Conservation (phyloP, 2,888 invertebrate genomes). For the Trypoxylon attenuatum region DNA sequence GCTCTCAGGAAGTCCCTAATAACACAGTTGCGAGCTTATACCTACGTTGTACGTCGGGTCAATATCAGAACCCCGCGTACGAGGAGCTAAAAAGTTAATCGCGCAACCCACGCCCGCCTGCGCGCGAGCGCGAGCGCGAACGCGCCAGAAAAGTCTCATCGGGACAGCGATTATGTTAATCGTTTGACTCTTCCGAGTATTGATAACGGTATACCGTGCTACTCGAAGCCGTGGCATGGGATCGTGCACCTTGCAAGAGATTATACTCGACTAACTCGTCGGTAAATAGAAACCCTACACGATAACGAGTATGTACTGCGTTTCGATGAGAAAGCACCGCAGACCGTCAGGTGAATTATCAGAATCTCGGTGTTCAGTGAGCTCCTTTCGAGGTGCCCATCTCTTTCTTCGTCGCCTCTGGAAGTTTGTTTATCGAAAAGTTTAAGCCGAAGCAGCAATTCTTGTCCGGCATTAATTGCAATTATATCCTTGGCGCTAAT, state of each 20-base stretch:
- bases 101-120: no score
- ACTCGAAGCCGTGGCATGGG: constrained; percentile 11
- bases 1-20: not conserved
- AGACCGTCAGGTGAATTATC: constrained; percentile 38
- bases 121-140: no score
- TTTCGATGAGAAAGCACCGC: constrained; percentile 24
- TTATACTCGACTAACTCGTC: constrained; percentile 54
- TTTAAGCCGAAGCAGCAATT: constrained; percentile 59
- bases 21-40: not conserved
- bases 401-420: constrained; percentile 3
- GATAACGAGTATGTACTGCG: constrained; percentile 50
- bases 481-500: constrained; percentile 65
- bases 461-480: constrained; percentile 60
- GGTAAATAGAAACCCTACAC: constrained; percentile 53
- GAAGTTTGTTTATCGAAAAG: constrained; percentile 54
- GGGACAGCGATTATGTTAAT: constrained; percentile 47
- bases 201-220: constrained; percentile 53
- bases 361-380: constrained; percentile 22
- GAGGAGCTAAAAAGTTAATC: constrained; percentile 30
- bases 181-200: constrained; percentile 43
- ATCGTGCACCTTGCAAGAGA: constrained; percentile 45
- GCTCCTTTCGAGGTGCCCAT: constrained; percentile 9
- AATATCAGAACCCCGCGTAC: not conserved
- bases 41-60: no score
- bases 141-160: constrained; percentile 15